phyloP scores from a whole-genome alignment of 2,797 vertebrate genomes.

The Scyliorhinus canicula region DNA sequence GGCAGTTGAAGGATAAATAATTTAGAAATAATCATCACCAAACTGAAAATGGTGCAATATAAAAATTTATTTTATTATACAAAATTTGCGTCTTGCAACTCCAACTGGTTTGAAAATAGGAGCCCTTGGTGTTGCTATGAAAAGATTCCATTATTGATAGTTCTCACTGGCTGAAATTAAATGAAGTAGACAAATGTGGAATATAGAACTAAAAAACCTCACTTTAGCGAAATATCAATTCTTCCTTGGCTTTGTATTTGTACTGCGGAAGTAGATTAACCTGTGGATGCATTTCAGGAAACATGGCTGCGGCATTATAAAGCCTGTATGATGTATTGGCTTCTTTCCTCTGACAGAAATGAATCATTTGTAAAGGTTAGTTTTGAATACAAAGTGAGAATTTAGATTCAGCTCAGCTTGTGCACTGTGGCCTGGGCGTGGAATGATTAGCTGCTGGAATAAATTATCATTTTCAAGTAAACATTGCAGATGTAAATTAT shows the following conservation, averaged over 20 bases:
- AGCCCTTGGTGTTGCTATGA: not conserved
- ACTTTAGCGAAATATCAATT: not conserved
- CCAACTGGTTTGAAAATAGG: not conserved
- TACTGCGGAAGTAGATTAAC: not conserved
- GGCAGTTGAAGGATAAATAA: not conserved
- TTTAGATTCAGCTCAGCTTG: slow-evolving; percentile 20
- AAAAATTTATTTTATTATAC: not conserved
- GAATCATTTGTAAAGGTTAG: not conserved
- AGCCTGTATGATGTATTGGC: not conserved
- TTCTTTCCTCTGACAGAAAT: not conserved
- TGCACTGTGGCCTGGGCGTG: not conserved
- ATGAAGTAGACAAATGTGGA: not conserved
- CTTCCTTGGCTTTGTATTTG: not conserved
- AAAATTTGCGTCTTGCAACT: not conserved
- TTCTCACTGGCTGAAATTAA: not conserved
- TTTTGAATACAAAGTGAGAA: slow-evolving; percentile 4
- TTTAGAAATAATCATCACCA: not conserved
- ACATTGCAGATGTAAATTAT: slow-evolving; percentile 27
- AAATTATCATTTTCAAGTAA: slow-evolving; percentile 30
- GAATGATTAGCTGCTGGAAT: not conserved
- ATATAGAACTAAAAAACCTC: not conserved
- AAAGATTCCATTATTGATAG: not conserved
- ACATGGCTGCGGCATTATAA: not conserved
- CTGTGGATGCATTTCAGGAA: not conserved
- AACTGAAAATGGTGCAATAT: not conserved